Evolutionary conservation across 1,140 invertebrate species (phyloP), one percentile per base, ranked within the genome.

Genomic region (Asbolus verrucosus): DNA sequence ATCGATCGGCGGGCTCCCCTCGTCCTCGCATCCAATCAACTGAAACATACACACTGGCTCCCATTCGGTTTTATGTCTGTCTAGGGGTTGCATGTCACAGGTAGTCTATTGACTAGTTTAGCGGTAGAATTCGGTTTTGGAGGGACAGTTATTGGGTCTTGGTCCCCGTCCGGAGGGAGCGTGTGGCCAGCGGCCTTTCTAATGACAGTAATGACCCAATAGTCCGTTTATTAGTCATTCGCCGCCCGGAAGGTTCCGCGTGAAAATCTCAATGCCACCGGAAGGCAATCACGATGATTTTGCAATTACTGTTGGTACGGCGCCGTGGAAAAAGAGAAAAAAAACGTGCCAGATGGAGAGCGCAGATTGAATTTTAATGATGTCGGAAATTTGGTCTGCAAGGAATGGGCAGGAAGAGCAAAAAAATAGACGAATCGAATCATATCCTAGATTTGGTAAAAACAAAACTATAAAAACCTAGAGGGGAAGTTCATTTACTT

Each of bases 251-350:
- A 24, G 19, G 19, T 54, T 21, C 18, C 46, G 11, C 27, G 46
- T 54, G 46, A 54, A 54, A n/a, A 27, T 54, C 15, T 54, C 46
- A 54, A 31, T 54, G 46, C 21, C 19, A 54, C 46, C 46, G 46
- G 46, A 54, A 27, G 46, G 27, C 9, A 13, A 24, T 54, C 14
- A 54, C 18, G 9, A 54, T 54, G 24, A 54, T 54, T 14, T 9
- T 21, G 27, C 46, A 54, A 54, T 54, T 54, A 30, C 18, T 54
- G 21, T 54, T 11, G 41, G 19, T 46, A n/a, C 15, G 2, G 16
- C 41, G 46, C 9, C n/a, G 21, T 2, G n/a, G 21, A 6, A 54
- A 54, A 54, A 46, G 19, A 27, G 19, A 31, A 24, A 54, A n/a
- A n/a, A 24, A 24, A 8, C 46, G 14, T 19, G 6, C 46, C 46